These are phyloP conservation scores for Perdita meconis DNA, from an alignment of 2,888 invertebrate genomes.

Conservation along the genomic window DNA sequence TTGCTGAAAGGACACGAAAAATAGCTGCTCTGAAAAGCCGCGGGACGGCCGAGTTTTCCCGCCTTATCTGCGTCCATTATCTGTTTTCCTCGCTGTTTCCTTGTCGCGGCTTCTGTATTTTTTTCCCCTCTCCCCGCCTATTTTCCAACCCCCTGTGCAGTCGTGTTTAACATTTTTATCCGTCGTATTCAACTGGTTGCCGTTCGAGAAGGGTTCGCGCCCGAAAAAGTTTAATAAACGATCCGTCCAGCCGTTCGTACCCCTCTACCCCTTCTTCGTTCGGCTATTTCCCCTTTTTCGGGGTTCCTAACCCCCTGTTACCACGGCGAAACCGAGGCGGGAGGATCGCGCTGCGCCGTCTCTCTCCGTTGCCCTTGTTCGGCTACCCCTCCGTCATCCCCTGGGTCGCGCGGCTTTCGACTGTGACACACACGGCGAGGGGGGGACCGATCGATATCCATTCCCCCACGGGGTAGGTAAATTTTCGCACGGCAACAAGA, in stretches of 20 bases:
- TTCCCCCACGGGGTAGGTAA: slow-evolving; percentile 60
- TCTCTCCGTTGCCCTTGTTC: background rate
- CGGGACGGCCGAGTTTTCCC: slow-evolving; percentile 43
- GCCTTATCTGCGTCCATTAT: slow-evolving; percentile 20
- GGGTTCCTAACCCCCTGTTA: slow-evolving; percentile 40
- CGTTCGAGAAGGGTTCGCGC: slow-evolving; percentile 41
- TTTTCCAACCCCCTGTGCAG: background rate
- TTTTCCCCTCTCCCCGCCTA: no score
- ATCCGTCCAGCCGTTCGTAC: slow-evolving; percentile 36
- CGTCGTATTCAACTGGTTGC: slow-evolving; percentile 63
- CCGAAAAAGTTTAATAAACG: slow-evolving; percentile 58
- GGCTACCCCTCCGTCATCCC: slow-evolving; percentile 10
- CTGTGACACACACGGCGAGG: slow-evolving; percentile 47
- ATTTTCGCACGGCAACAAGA: slow-evolving; percentile 78
- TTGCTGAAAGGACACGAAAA: slow-evolving; percentile 45
- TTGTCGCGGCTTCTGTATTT: no score
- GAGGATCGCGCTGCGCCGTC: background rate
- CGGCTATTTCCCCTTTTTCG: no score
- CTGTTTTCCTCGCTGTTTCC: background rate
- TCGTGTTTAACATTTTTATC: slow-evolving; percentile 51
- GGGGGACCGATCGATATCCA: slow-evolving; percentile 71
- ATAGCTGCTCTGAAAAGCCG: slow-evolving; percentile 29
- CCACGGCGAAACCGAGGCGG: slow-evolving; percentile 39
- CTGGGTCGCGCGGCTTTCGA: slow-evolving; percentile 49
- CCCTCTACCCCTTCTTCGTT: slow-evolving; percentile 1